Evolutionary conservation across 2,888 invertebrate genomes (phyloP), one percentile per base, ranked within the genome.

Genomic region (Stomorhina lunata): DNA sequence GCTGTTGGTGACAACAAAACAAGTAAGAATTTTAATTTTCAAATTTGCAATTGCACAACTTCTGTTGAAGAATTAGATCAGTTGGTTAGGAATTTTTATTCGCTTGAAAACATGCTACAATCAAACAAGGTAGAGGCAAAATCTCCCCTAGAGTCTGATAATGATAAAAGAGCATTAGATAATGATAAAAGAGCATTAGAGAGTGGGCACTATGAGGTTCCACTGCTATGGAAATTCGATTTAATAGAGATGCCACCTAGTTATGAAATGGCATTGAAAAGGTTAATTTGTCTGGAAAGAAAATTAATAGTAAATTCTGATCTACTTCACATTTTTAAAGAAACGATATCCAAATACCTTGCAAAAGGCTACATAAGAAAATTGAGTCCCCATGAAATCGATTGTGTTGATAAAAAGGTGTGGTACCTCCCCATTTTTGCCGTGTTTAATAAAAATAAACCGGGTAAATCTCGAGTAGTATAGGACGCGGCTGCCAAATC

Each of bases 31-130:
- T 32, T 32, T 32, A 32, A 32, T 7, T 32, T 32, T 32, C 7
- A 32, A 32, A 32, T 71, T 20, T 57, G 69, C 32, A 55, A 71
- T 68, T 68, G 68, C n/a, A 22, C 53, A n/a, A 25, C 20, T 10
- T 10, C 25, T n/a, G 27, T 20, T 25, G 25, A 68, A 17, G 53
- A 53, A 12, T 66, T 66, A 34, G 50, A 53, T 50, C 17, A 34
- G 22, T 66, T 66, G 50, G 37, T 66, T 20, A 50, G 37, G 20
- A 68, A 34, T 53, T 53, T 53, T 53, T 53, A 66, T 57, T 57
- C 69, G 12, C 27, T 71, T n/a, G 69, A 71, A 29, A 32, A 15
- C 27, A 15, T 69, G 6, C 37, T n/a, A n/a, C n/a, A n/a, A n/a
- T n/a, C n/a, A n/a, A n/a, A n/a, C n/a, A n/a, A 25, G 2, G 12